phyloP scores from a whole-genome alignment of 2,113 vertebrate genomes.

The Dromaius novaehollandiae region DNA sequence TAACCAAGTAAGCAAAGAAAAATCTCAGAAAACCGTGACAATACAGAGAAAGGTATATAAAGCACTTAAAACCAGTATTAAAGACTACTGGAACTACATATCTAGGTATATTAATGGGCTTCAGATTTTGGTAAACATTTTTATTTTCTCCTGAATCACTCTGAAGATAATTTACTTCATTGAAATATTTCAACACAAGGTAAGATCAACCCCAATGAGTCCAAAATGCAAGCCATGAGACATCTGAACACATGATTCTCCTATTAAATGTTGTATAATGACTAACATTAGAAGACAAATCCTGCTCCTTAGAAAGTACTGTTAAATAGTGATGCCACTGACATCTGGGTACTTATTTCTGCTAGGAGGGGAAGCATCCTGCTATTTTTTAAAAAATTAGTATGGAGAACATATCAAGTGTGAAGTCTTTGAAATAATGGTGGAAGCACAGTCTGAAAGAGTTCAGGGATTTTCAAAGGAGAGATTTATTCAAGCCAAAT shows the following conservation, averaged over 20 bases:
- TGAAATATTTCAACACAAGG: neutral
- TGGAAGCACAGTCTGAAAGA: neutral
- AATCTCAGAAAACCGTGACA: neutral
- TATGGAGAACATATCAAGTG: neutral
- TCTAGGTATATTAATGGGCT: neutral
- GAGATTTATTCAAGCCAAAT: neutral
- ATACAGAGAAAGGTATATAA: neutral
- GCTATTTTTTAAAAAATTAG: neutral
- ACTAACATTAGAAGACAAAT: neutral
- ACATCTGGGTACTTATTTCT: neutral
- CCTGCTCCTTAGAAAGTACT: neutral
- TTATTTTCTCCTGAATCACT: neutral
- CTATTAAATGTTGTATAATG: neutral
- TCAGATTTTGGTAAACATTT: neutral
- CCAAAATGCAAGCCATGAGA: neutral
- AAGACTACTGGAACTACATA: neutral
- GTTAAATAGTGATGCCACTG: neutral
- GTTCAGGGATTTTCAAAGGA: neutral
- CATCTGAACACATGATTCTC: neutral
- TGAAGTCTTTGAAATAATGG: neutral
- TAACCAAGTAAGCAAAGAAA: neutral
- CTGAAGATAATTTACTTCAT: neutral
- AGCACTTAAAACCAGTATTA: neutral
- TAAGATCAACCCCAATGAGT: neutral
- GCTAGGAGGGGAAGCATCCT: neutral